Evolutionary conservation across 2,888 invertebrate species (phyloP).

Genomic region (Lysandra coridon): DNA sequence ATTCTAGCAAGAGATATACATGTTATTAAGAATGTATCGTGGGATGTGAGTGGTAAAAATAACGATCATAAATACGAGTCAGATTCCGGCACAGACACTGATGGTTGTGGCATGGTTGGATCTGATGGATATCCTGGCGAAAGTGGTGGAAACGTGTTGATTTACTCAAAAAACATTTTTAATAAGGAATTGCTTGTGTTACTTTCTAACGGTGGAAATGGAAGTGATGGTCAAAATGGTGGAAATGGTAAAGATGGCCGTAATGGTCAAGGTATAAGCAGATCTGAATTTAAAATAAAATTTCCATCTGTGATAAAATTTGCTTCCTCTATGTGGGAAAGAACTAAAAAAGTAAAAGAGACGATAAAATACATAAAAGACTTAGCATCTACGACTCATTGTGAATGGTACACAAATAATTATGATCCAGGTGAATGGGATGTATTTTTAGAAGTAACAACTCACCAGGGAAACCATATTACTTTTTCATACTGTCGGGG

Average conservation of each 20-base stretch:
- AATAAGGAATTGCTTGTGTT: not conserved
- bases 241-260: conserved; percentile 22
- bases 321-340: not conserved
- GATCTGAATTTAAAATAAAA: conserved; percentile 26
- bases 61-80: conserved; percentile 8
- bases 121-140: conserved; percentile 31
- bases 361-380: conserved; percentile 28
- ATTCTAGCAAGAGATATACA: conserved; percentile 24
- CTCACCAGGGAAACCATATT: conserved; percentile 26
- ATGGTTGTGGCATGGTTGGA: conserved; percentile 25
- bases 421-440: conserved; percentile 16
- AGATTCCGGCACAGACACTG: conserved; percentile 17
- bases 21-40: conserved; percentile 12
- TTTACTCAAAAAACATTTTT: conserved; percentile 20
- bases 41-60: conserved; percentile 31
- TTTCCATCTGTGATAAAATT: conserved; percentile 28
- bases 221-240: conserved; percentile 31
- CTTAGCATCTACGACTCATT: conserved; percentile 20
- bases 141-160: conserved; percentile 31
- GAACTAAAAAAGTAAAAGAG: not conserved
- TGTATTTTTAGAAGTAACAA: conserved; percentile 30
- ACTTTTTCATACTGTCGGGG: conserved; percentile 28
- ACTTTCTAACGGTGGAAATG: conserved; percentile 30
- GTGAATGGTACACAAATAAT: conserved; percentile 29
- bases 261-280: conserved; percentile 26